A percentile compares a stretch with the other conserved stretches of the same genome.
phyloP scores from a whole-genome alignment of 2,113 vertebrate genomes.

The Crotophaga sulcirostris region DNA sequence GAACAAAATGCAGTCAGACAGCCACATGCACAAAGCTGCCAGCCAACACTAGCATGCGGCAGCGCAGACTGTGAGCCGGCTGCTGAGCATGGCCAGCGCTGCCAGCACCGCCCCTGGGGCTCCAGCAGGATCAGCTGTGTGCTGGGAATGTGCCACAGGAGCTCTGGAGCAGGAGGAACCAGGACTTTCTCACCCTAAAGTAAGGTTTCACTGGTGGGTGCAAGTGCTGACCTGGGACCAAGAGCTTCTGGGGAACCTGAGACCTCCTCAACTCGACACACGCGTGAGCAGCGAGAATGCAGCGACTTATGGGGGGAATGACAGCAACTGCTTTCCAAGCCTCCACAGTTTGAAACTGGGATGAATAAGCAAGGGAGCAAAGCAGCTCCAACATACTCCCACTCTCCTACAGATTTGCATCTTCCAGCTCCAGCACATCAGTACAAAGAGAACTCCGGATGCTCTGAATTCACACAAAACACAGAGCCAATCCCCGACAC shows the following conservation, averaged over 20 bases:
- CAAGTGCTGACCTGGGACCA: not conserved
- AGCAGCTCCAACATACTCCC: not conserved
- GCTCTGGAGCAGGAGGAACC: not conserved
- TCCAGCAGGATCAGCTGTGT: not conserved
- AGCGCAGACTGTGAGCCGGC: not conserved
- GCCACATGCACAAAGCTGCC: not conserved
- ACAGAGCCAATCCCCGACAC: not conserved
- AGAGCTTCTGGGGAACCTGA: not conserved
- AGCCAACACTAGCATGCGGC: not conserved
- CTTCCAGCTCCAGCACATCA: not conserved
- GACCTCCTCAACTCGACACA: not conserved
- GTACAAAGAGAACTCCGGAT: not conserved
- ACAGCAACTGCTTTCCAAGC: not conserved
- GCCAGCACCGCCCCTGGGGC: not conserved
- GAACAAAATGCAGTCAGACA: not conserved
- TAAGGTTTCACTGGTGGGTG: not conserved
- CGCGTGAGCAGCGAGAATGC: not conserved
- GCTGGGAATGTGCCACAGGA: accelerated
- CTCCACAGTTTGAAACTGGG: not conserved
- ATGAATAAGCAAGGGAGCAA: not conserved
- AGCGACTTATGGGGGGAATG: accelerated
- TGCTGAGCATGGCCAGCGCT: not conserved
- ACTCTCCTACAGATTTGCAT: not conserved
- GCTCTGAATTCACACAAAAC: not conserved
- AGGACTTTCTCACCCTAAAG: not conserved